Conservation (phyloP, 2,797 vertebrate species). For the Myiothlypis chrysogaster region DNA sequence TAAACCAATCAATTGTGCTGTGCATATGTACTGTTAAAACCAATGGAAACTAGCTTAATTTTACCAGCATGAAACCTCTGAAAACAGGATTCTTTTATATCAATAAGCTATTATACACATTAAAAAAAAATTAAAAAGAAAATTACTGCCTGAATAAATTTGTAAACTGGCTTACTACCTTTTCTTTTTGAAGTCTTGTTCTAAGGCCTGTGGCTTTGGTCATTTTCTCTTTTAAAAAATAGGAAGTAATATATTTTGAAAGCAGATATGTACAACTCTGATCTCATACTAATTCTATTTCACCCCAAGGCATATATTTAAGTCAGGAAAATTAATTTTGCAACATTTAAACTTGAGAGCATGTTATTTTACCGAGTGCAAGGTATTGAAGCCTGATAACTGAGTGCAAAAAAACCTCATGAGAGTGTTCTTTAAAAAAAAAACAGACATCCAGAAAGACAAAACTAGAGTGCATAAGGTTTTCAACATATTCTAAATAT, state of each 20-base stretch:
- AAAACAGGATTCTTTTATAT: neutral
- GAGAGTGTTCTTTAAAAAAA: neutral
- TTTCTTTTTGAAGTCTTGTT: neutral
- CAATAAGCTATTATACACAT: neutral
- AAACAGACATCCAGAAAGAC: accelerated
- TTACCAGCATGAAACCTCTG: neutral
- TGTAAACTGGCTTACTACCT: neutral
- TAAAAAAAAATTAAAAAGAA: neutral
- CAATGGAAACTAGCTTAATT: neutral
- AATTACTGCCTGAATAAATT: neutral
- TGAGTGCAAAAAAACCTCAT: neutral
- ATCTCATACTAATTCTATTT: neutral
- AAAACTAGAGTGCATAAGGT: neutral
- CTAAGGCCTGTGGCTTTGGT: neutral
- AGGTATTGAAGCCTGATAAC: neutral
- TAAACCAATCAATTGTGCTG: neutral
- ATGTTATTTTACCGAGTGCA: neutral
- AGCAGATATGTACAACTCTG: neutral
- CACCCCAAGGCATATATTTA: neutral
- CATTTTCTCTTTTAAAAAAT: neutral
- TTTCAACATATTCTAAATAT: neutral
- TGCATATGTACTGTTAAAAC: neutral
- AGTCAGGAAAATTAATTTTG: neutral
- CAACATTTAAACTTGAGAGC: neutral
- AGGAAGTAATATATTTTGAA: neutral